Evolutionary conservation across 2,113 vertebrate species (phyloP).

Genomic region (Columba janthina): DNA sequence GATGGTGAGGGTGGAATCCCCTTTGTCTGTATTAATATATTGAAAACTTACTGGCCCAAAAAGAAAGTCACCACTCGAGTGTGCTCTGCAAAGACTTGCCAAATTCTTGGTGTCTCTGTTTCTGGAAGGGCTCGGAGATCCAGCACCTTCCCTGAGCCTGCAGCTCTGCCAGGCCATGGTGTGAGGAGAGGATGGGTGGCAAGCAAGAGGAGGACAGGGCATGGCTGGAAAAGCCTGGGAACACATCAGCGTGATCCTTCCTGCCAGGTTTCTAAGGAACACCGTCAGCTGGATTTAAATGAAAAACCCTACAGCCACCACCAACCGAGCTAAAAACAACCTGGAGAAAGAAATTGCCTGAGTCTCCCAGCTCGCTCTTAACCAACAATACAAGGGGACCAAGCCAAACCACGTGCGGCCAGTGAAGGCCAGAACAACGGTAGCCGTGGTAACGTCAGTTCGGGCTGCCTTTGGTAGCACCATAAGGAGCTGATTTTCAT

Average conservation of each 20-base stretch:
- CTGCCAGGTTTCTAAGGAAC: background rate
- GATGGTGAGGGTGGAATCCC: background rate
- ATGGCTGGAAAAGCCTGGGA: background rate
- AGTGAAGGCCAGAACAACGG: background rate
- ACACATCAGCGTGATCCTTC: background rate
- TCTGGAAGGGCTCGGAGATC: background rate
- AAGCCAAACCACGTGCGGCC: background rate
- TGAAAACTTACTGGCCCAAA: background rate
- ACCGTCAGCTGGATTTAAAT: background rate
- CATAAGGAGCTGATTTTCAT: background rate
- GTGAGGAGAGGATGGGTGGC: background rate
- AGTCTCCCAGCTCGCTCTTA: background rate
- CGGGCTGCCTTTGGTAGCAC: background rate
- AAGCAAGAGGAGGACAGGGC: background rate
- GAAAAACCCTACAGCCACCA: background rate
- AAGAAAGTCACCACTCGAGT: accelerated
- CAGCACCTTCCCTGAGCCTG: background rate
- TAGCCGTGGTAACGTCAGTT: background rate
- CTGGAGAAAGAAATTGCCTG: background rate
- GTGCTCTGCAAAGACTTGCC: background rate
- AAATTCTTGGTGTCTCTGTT: background rate
- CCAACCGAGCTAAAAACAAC: background rate
- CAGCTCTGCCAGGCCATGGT: background rate
- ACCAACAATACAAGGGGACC: background rate
- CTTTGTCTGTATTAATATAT: accelerated